Percentiles rank a stretch among this genome's conserved stretches.
phyloP scores from a whole-genome alignment of 23 tunicate species.

The Botrylloides violaceus region DNA sequence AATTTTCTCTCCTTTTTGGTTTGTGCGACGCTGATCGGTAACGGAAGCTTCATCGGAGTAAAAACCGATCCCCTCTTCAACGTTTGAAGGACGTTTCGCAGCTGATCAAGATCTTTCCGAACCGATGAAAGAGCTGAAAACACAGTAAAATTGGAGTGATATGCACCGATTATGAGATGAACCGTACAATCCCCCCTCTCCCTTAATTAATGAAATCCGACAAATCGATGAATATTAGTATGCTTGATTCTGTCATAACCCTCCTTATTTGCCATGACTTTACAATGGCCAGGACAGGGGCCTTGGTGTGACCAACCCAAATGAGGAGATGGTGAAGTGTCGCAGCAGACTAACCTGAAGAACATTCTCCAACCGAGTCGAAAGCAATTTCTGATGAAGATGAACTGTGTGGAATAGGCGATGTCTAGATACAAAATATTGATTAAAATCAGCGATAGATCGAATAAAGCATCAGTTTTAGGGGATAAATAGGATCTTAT shows the following conservation, averaged over 20 bases:
- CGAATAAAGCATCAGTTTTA: background rate
- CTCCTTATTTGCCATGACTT: too few species aligned
- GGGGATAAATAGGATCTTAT: too few species aligned
- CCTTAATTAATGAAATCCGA: too few species aligned
- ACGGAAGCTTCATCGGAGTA: constrained; percentile 12
- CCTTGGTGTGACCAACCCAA: too few species aligned
- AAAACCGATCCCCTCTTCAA: constrained; percentile 6
- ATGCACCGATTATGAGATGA: too few species aligned
- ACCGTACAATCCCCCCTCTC: too few species aligned
- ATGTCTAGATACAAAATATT: background rate
- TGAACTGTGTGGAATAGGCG: background rate
- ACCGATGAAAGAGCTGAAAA: constrained; percentile 8
- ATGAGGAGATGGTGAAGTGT: too few species aligned
- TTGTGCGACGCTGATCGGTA: constrained; percentile 19
- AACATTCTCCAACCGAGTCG: background rate
- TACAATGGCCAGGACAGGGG: too few species aligned
- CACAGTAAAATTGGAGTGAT: too few species aligned
- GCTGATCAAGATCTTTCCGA: constrained; percentile 15
- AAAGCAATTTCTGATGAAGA: constrained; percentile 2
- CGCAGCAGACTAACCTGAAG: too few species aligned
- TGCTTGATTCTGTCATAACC: too few species aligned
- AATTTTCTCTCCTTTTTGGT: constrained; percentile 67
- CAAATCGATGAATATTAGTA: too few species aligned
- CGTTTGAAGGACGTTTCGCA: background rate
- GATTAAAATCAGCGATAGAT: background rate